phyloP scores from a whole-genome alignment of 2,113 vertebrate species.

The Hiodon tergisus region DNA sequence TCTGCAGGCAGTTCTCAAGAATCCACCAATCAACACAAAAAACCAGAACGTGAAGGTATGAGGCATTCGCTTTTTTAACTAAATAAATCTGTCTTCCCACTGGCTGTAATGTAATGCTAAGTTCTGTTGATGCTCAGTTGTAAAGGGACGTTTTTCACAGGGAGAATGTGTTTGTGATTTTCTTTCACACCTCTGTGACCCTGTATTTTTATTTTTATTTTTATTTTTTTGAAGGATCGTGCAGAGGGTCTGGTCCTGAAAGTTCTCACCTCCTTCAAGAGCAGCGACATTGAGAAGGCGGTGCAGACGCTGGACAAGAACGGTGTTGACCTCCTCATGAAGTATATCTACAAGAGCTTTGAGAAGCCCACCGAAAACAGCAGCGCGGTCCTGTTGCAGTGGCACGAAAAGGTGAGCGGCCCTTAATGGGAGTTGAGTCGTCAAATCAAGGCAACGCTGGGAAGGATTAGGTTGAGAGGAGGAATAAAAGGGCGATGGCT shows the following conservation, averaged over 20 bases:
- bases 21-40: constrained; percentile 95
- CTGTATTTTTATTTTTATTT: neutral
- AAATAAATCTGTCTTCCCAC: neutral
- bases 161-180: neutral
- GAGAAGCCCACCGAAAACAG: constrained; percentile 95
- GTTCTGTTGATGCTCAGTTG: no score
- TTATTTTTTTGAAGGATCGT: constrained; percentile 69
- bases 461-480: neutral
- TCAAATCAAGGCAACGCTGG: neutral
- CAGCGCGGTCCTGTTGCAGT: constrained; percentile 89
- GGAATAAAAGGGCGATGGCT: neutral
- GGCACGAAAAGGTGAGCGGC: constrained; percentile 87
- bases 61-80: neutral
- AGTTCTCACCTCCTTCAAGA: constrained; percentile 93
- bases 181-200: neutral
- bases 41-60: constrained; percentile 92
- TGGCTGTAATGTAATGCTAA: neutral
- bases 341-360: constrained; percentile 99
- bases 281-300: constrained; percentile 89
- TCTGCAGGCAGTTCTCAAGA: constrained; percentile 90
- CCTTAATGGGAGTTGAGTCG: no score
- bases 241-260: constrained; percentile 90
- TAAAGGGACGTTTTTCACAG: neutral
- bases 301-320: constrained; percentile 93
- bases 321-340: constrained; percentile 90